Evolutionary conservation across 2,888 invertebrate species (phyloP).

Genomic region (Acanthopleura granulata): DNA sequence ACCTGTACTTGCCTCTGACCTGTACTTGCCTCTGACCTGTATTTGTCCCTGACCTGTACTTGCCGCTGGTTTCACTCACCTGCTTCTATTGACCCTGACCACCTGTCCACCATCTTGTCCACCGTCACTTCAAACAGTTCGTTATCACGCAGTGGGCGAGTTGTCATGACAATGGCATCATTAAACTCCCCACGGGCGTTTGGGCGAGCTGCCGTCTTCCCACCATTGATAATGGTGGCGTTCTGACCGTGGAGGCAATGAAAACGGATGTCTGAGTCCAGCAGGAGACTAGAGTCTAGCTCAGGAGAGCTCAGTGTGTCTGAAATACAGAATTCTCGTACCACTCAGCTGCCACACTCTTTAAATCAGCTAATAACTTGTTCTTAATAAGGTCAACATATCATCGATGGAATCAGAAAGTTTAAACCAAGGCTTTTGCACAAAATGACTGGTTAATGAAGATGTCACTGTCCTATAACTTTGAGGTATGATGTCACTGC

Average conservation of each 20-base stretch:
- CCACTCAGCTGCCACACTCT: too few species aligned
- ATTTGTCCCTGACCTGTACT: background rate
- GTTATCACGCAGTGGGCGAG: constrained; percentile 86
- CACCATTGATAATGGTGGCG: constrained; percentile 86
- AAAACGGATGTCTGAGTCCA: constrained; percentile 77
- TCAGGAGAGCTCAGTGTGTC: constrained; percentile 56
- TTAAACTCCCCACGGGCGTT: constrained; percentile 93
- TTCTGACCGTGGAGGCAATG: constrained; percentile 91
- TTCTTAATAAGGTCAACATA: too few species aligned
- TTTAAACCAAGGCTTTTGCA: too few species aligned
- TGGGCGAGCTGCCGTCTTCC: constrained; percentile 87
- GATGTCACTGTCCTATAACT: too few species aligned
- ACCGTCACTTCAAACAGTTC: constrained; percentile 93
- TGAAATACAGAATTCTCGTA: constrained; percentile 26
- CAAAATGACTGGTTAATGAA: too few species aligned
- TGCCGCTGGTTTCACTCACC: constrained; percentile 71
- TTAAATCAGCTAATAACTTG: too few species aligned
- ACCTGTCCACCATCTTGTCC: constrained; percentile 91
- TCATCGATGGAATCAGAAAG: too few species aligned
- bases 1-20: too few species aligned
- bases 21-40: too few species aligned
- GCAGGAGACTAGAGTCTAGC: constrained; percentile 47
- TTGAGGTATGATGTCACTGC: too few species aligned
- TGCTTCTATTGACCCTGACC: constrained; percentile 94
- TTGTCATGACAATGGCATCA: constrained; percentile 93